These are phyloP conservation scores for Adoxophyes honmai DNA, from an alignment of 1,140 invertebrate species.

Conservation along the genomic window DNA sequence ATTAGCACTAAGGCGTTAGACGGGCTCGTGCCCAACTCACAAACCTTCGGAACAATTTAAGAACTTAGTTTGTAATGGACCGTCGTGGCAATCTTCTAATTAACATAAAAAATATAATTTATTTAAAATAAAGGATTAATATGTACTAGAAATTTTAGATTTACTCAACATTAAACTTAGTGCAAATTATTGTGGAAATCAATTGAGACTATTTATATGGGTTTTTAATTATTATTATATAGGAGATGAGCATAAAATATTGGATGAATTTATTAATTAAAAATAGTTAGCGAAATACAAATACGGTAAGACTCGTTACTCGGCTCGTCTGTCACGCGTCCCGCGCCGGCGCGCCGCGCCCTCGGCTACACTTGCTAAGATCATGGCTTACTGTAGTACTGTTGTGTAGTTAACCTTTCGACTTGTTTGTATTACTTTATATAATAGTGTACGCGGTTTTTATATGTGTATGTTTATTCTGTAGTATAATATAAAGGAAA, in stretches of 20 bases:
- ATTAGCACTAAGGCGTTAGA: conserved; percentile 70
- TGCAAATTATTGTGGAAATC: conserved; percentile 76
- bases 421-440: conserved; percentile 75
- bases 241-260: conserved; percentile 72
- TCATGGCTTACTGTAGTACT: conserved; percentile 74
- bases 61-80: conserved; percentile 74
- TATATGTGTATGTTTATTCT: conserved; percentile 77
- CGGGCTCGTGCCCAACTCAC: conserved; percentile 49
- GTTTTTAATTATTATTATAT: conserved; percentile 76
- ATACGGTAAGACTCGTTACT: conserved; percentile 73
- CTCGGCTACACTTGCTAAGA: conserved; percentile 61
- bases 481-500: conserved; percentile 54
- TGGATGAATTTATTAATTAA: conserved; percentile 77
- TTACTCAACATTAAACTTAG: conserved; percentile 75
- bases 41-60: conserved; percentile 72
- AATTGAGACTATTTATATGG: conserved; percentile 76
- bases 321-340: conserved; percentile 61
- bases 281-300: conserved; percentile 77
- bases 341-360: conserved; percentile 13
- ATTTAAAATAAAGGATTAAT: conserved; percentile 72
- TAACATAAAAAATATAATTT: conserved; percentile 76
- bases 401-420: conserved; percentile 73
- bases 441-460: conserved; percentile 73
- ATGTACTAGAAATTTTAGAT: conserved; percentile 77
- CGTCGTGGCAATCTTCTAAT: conserved; percentile 73